Evolutionary conservation across 2,888 invertebrate genomes (phyloP), one percentile per base, ranked within the genome.

Genomic region (Flexamia atlantica): DNA sequence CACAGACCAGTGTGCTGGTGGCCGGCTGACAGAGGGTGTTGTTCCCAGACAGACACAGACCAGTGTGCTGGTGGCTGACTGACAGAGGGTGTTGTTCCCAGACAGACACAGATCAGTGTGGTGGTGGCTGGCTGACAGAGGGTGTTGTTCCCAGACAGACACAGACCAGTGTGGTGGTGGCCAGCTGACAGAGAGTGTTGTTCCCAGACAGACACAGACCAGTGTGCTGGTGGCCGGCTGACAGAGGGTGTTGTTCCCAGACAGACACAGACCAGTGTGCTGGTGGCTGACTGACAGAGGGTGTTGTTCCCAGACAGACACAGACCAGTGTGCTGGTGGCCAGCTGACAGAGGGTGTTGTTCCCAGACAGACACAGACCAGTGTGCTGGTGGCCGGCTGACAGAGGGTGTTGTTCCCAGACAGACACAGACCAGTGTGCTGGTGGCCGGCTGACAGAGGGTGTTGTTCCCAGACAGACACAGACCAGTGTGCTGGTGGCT

Each of bases 11-110:
- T 28, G 84, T 86, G 64, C 83, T 87, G 46, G 79, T 88, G 72
- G 88, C 88, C n/a, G 20, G 84, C 86, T 20, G 87, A 88, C 86
- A 88, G 79, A 85, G 87, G 30, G 82, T 68, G n/a, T n/a, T 88
- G 17, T 86, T n/a, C 87, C 7, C 32, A 85, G 14, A 60, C 86
- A n/a, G 32, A 88, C 87, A 0, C 57, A 88, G 57, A 74, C 85
- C 68, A 60, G 7, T 28, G 9, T 57, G 20, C 20, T 57, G 2
- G 20, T 10, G 3, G 23, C 23, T 4, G 46, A 12, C 17, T 9
- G 46, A 9, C n/a, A 7, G 7, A 23, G 53, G 20, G 14, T 36
- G 5, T 7, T 72, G 30, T 79, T 74, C 23, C 0, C 85, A 87
- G 86, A 70, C 81, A 64, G n/a, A 84, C 84, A 20, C 85, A 86